Percentiles rank a stretch among this genome's conserved stretches.
Evolutionary conservation across 2,888 invertebrate genomes (phyloP).

Genomic region (Gari tellinella): DNA sequence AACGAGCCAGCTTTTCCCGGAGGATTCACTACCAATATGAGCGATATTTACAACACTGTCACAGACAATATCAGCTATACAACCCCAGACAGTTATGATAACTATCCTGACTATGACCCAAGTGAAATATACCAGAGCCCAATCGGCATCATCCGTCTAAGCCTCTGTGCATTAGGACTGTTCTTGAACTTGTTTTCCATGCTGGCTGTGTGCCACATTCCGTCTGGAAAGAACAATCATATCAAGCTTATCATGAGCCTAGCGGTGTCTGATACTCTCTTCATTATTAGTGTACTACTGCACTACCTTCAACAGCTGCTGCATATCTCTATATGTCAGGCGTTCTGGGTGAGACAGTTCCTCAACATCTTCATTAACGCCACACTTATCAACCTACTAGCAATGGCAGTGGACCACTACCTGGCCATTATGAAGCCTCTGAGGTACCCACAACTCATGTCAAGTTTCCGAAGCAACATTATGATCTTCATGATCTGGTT

Average conservation of each 20-base stretch:
- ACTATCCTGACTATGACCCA: too few species aligned
- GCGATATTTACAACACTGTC: too few species aligned
- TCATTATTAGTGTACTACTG: not conserved
- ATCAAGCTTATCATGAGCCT: slow-evolving; percentile 77
- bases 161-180: slow-evolving; percentile 61
- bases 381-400: slow-evolving; percentile 70
- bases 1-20: too few species aligned
- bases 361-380: slow-evolving; percentile 70
- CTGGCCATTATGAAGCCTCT: slow-evolving; percentile 73
- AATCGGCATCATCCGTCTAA: not conserved
- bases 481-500: slow-evolving; percentile 72
- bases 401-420: slow-evolving; percentile 76
- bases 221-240: slow-evolving; percentile 69
- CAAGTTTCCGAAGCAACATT: slow-evolving; percentile 55
- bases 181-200: slow-evolving; percentile 76
- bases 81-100: too few species aligned
- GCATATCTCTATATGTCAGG: slow-evolving; percentile 49
- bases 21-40: too few species aligned
- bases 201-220: slow-evolving; percentile 74
- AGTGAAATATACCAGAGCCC: not conserved
- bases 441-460: slow-evolving; percentile 65
- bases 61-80: too few species aligned
- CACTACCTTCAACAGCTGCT: slow-evolving; percentile 1
- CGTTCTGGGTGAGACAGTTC: slow-evolving; percentile 64
- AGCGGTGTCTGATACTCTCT: slow-evolving; percentile 70